Base-by-base conservation (phyloP, 2,888 invertebrate species). In the Poecilus cupreus region DNA sequence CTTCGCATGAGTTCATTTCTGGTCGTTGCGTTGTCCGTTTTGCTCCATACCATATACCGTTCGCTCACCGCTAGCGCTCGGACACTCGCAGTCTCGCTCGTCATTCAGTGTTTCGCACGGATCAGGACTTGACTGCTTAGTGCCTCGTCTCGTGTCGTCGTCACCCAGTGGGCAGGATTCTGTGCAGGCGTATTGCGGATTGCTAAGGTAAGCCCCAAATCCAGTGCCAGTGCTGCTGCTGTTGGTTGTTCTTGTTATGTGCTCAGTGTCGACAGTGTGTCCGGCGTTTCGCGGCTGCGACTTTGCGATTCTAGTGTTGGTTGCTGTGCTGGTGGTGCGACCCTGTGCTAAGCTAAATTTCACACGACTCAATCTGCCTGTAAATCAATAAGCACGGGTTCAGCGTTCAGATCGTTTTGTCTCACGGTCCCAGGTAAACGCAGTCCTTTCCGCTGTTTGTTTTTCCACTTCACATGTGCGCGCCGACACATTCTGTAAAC, bases 1-100 rank as follows among this genome's bases (percentile, higher is more conserved):
- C 91, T 90, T 89, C 90, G 90, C 90, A 90, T 90, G 91, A 91
- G 91, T 91, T 91, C 90, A 91, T 89, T 91, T 90, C 91, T 90
- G 90, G 90, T 89, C 90, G 90, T 70, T 72, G 80, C 80, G 79
- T 79, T 68, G 68, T 54, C 57, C 76, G 76, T 88, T 57, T 57
- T 57, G 51, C 76, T 54, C 26, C 22, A 18, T 60, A 26, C 60
- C 26, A 76, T 20, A 57, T 88, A 88, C 87, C 20, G 20, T 32
- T 43, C 49, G 39, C n/a, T 49, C 32, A 32, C 32, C 32, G 32
- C 32, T 32, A 32, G 43, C 22, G 24, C 80, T n/a, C 39, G 78
- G 80, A 57, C 72, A 24, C 24, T 54, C 22, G 72, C 24, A 24
- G 26, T 68, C 72, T 20, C 24, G 13, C 24, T 37, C 54, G 51